These are phyloP conservation scores for Beris chalybata DNA, from an alignment of 2,888 invertebrate species.

Conservation along the genomic window DNA sequence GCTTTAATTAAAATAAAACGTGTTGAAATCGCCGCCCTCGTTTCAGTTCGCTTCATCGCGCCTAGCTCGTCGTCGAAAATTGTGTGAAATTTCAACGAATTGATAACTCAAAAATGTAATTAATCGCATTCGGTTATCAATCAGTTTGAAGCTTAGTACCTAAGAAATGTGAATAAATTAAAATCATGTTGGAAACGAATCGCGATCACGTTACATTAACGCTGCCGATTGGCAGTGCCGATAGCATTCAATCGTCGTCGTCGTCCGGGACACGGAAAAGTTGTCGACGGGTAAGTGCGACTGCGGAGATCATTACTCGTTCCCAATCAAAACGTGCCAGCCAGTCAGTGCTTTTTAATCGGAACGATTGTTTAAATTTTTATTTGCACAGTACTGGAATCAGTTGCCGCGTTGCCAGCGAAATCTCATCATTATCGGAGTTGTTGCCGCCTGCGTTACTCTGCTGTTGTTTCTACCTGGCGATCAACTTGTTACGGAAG, in stretches of 20 bases:
- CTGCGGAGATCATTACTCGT: slow-evolving; percentile 13
- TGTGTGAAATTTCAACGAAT: too few relatives aligned
- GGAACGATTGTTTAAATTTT: background rate
- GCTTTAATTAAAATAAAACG: too few relatives aligned
- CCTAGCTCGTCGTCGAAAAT: too few relatives aligned
- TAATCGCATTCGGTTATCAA: too few relatives aligned
- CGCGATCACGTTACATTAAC: slow-evolving; percentile 51
- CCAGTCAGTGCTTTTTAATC: background rate
- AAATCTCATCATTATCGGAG: slow-evolving; percentile 69
- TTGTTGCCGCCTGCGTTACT: slow-evolving; percentile 62
- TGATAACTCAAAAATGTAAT: too few relatives aligned
- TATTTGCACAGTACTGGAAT: slow-evolving; percentile 73
- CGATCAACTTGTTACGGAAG: slow-evolving; percentile 46
- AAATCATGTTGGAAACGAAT: slow-evolving; percentile 43
- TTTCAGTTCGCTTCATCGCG: too few relatives aligned
- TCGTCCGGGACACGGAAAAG: slow-evolving; percentile 48
- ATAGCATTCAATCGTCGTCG: slow-evolving; percentile 39
- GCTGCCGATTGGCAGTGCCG: slow-evolving; percentile 44
- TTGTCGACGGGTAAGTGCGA: slow-evolving; percentile 49
- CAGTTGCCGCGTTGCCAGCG: slow-evolving; percentile 81
- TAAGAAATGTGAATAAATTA: too few relatives aligned
- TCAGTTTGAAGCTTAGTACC: too few relatives aligned
- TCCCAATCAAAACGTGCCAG: background rate
- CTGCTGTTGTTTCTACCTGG: slow-evolving; percentile 64
- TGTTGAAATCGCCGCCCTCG: too few relatives aligned